Percentiles rank a stretch among this genome's conserved stretches.
Conservation (phyloP, 2,113 vertebrate genomes). For the Saccopteryx leptura region DNA sequence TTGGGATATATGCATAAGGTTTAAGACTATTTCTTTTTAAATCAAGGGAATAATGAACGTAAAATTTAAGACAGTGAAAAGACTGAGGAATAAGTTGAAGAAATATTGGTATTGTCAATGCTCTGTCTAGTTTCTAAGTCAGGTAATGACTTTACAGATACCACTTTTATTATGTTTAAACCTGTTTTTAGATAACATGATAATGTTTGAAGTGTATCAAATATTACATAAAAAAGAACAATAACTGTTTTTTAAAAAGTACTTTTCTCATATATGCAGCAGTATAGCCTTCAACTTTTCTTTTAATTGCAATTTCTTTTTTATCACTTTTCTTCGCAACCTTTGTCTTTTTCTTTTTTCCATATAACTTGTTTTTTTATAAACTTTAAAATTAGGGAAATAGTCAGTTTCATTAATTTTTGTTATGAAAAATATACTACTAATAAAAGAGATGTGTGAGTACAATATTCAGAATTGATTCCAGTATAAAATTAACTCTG, state of each 20-base stretch:
- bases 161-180: background rate
- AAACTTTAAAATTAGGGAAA: constrained; percentile 30
- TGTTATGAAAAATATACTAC: constrained; percentile 67
- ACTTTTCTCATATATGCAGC: background rate
- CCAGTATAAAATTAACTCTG: constrained; percentile 81
- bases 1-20: background rate
- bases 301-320: background rate
- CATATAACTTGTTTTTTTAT: constrained; percentile 19
- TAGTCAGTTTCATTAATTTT: constrained; percentile 62
- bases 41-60: constrained; percentile 4
- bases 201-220: background rate
- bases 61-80: background rate
- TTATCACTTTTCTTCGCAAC: background rate
- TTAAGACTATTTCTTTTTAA: background rate
- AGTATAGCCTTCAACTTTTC: background rate
- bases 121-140: constrained; percentile 9
- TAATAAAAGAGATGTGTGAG: constrained; percentile 66
- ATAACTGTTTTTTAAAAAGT: background rate
- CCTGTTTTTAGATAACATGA: background rate
- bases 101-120: background rate
- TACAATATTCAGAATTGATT: constrained; percentile 74
- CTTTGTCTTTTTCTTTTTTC: background rate
- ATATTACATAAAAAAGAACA: background rate
- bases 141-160: background rate
- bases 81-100: background rate